A percentile compares a stretch with the other conserved stretches of the same genome.
phyloP scores from a whole-genome alignment of 2,888 invertebrate species.

The Lycocerus yunnanus region DNA sequence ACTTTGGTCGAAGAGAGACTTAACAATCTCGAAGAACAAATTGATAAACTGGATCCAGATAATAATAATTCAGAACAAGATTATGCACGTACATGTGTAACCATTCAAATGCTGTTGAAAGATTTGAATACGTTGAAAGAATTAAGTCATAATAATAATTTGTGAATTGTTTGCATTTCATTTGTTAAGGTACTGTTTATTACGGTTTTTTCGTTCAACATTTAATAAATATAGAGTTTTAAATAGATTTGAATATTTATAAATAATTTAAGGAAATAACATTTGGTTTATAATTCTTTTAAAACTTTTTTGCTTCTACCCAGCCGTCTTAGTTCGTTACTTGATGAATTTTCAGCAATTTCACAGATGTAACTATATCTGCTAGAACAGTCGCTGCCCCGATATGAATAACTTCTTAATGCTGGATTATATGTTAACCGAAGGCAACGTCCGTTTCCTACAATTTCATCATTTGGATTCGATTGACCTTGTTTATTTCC shows the following conservation, averaged over 20 bases:
- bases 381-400: conserved; percentile 74
- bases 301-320: conserved; percentile 42
- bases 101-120: conserved; percentile 72
- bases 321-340: conserved; percentile 62
- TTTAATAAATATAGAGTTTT: background rate
- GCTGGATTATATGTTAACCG: conserved; percentile 68
- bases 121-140: conserved; percentile 70
- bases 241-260: background rate
- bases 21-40: conserved; percentile 75
- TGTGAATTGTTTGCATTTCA: conserved; percentile 7
- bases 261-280: conserved; percentile 2
- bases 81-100: conserved; percentile 71
- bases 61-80: conserved; percentile 64
- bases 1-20: conserved; percentile 72
- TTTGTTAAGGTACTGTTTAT: background rate
- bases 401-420: conserved; percentile 65
- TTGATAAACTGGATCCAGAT: conserved; percentile 59
- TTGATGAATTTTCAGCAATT: conserved; percentile 62
- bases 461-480: conserved; percentile 57
- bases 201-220: background rate
- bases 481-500: conserved; percentile 53
- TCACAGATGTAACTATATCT: conserved; percentile 75
- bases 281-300: conserved; percentile 19
- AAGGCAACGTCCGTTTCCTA: conserved; percentile 74
- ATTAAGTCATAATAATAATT: conserved; percentile 35